A percentile compares a stretch with the other conserved stretches of the same genome.
Conservation (phyloP, 2,888 invertebrate species). For the Sesia bembeciformis region DNA sequence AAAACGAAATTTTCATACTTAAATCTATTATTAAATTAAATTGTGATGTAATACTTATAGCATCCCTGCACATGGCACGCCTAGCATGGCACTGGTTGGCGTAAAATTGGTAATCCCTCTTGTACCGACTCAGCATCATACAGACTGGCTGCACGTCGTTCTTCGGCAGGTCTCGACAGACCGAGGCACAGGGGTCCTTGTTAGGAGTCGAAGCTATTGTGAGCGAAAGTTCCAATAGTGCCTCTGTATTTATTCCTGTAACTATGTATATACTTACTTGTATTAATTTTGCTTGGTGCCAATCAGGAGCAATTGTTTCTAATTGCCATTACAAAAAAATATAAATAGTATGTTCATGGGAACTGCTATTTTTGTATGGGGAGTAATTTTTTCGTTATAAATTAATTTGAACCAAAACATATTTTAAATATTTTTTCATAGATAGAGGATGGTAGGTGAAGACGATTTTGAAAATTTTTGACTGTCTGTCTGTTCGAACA, state of each 20-base stretch:
- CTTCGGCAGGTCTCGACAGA: slow-evolving; percentile 41
- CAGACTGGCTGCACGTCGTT: slow-evolving; percentile 47
- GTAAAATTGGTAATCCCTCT: slow-evolving; percentile 49
- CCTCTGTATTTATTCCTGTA: too few relatives aligned
- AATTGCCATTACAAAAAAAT: not conserved
- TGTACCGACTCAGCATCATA: slow-evolving; percentile 61
- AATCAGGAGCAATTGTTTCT: not conserved
- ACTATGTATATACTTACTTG: not conserved
- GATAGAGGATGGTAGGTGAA: too few relatives aligned
- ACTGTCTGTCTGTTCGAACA: not conserved
- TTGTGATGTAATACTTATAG: slow-evolving; percentile 6
- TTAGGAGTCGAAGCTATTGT: not conserved
- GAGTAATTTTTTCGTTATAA: too few relatives aligned
- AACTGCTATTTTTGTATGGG: too few relatives aligned
- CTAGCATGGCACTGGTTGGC: slow-evolving; percentile 58
- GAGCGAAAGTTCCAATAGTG: too few relatives aligned
- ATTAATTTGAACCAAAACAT: too few relatives aligned
- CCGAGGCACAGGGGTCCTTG: slow-evolving; percentile 2
- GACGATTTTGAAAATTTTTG: not conserved
- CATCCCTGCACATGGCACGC: slow-evolving; percentile 44
- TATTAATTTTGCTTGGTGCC: not conserved
- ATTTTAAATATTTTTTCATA: too few relatives aligned
- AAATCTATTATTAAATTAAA: too few relatives aligned
- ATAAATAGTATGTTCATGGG: not conserved
- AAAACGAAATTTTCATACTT: too few relatives aligned